Conservation (phyloP, 1,140 invertebrate genomes). For the Lucilia sericata region DNA sequence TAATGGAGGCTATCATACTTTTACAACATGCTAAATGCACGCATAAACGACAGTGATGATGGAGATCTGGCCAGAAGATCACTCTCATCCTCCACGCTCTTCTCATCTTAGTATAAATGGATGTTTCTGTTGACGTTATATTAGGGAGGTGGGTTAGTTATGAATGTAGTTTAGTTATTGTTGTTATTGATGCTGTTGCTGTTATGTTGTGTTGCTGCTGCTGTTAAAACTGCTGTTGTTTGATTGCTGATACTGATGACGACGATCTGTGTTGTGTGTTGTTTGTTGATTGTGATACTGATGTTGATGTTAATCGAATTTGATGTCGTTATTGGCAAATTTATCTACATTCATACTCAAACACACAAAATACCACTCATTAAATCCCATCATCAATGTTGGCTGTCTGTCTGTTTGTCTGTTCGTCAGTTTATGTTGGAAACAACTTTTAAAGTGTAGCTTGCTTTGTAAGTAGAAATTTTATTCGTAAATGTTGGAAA, state of each 20-base stretch:
- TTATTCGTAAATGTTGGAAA: not conserved
- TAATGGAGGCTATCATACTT: conserved; percentile 67
- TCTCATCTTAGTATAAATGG: not conserved
- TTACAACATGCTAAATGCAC: conserved; percentile 67
- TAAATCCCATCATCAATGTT: not conserved
- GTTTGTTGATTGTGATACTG: not conserved
- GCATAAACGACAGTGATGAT: conserved; percentile 56
- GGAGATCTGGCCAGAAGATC: conserved; percentile 13
- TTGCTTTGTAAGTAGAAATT: no score
- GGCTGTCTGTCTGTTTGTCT: no score
- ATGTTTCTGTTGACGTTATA: not conserved
- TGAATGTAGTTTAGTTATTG: no score
- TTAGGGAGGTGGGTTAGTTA: not conserved
- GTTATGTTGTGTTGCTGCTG: not conserved
- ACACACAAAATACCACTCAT: not conserved
- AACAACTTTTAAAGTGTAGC: no score
- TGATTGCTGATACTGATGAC: not conserved
- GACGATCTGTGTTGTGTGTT: not conserved
- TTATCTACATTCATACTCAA: not conserved
- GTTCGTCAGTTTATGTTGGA: no score
- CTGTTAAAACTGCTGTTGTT: conserved; percentile 35
- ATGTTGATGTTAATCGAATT: conserved; percentile 31
- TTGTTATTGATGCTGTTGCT: conserved; percentile 5
- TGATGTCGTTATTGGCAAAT: conserved; percentile 29
- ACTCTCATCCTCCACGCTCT: not conserved